These are phyloP conservation scores for Colistium nudipinnis DNA, from an alignment of 2,113 vertebrate species.

Conservation along the genomic window DNA sequence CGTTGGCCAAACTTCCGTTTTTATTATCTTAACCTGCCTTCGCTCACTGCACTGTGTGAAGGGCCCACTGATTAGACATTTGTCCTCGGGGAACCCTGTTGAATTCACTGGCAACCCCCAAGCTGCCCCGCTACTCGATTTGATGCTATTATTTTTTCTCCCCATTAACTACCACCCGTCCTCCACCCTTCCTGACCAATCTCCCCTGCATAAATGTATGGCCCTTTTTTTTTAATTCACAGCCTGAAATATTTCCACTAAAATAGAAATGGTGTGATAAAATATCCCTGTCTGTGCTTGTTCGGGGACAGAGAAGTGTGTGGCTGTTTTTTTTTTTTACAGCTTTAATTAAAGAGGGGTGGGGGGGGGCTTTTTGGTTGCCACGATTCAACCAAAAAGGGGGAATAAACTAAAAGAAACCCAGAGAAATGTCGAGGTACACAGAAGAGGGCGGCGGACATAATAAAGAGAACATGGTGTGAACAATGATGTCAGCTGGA, in stretches of 20 bases:
- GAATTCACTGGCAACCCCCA: slow-evolving; percentile 74
- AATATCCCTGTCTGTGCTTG: slow-evolving; percentile 37
- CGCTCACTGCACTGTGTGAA: slow-evolving; percentile 53
- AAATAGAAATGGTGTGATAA: slow-evolving; percentile 64
- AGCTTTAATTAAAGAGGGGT: slow-evolving; percentile 49
- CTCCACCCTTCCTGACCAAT: slow-evolving; percentile 49
- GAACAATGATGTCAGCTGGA: slow-evolving; percentile 16
- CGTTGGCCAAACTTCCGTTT: slow-evolving; percentile 36
- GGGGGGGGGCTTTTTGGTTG: slow-evolving; percentile 7
- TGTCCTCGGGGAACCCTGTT: slow-evolving; percentile 50
- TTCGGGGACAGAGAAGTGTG: slow-evolving; percentile 45
- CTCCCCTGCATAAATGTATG: slow-evolving; percentile 64
- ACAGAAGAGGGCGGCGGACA: neutral
- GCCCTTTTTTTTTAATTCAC: slow-evolving; percentile 75
- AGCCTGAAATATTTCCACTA: slow-evolving; percentile 71
- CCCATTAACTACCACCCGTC: slow-evolving; percentile 50
- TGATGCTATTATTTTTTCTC: slow-evolving; percentile 46
- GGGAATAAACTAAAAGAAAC: neutral
- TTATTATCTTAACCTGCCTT: slow-evolving; percentile 70
- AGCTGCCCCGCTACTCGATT: slow-evolving; percentile 45
- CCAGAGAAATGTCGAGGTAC: neutral
- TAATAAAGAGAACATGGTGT: slow-evolving; percentile 15
- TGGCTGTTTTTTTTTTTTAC: slow-evolving; percentile 29
- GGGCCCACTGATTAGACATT: slow-evolving; percentile 70
- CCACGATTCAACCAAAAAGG: slow-evolving; percentile 33